Conservation (phyloP, 2,888 invertebrate genomes). For the Amphipoea oculea region DNA sequence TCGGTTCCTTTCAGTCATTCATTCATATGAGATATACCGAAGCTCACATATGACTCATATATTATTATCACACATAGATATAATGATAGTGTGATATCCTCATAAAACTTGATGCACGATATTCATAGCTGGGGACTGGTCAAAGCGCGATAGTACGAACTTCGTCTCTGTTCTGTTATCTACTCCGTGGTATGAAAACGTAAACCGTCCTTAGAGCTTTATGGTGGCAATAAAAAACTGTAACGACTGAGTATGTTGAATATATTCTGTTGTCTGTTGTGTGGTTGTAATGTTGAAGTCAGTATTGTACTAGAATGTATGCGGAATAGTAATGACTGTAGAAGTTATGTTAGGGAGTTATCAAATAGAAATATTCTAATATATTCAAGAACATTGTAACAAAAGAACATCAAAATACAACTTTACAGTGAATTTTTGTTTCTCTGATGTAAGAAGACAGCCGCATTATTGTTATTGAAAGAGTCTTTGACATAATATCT, state of each 20-base stretch:
- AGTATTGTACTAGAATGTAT: conserved; percentile 36
- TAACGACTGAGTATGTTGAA: conserved; percentile 65
- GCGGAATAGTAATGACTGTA: conserved; percentile 20
- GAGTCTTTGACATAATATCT: too few relatives aligned
- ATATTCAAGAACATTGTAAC: not conserved
- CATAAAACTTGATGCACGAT: not conserved
- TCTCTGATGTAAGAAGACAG: not conserved
- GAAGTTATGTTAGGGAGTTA: not conserved
- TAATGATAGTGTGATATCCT: too few relatives aligned
- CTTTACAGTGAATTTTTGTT: not conserved
- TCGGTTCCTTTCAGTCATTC: too few relatives aligned
- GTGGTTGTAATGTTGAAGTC: conserved; percentile 25
- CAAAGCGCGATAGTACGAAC: not conserved
- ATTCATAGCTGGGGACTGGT: not conserved
- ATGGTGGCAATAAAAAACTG: conserved; percentile 67
- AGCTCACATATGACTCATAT: too few relatives aligned
- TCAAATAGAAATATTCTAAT: not conserved
- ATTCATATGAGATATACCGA: too few relatives aligned
- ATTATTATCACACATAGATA: too few relatives aligned
- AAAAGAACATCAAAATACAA: not conserved
- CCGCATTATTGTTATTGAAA: too few relatives aligned
- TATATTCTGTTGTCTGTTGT: conserved; percentile 52
- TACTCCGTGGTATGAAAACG: conserved; percentile 21
- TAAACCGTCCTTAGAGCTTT: conserved; percentile 65
- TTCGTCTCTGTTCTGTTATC: conserved; percentile 9